Conservation (phyloP, 2,797 vertebrate genomes). For the Ctenopoma kingsleyae region DNA sequence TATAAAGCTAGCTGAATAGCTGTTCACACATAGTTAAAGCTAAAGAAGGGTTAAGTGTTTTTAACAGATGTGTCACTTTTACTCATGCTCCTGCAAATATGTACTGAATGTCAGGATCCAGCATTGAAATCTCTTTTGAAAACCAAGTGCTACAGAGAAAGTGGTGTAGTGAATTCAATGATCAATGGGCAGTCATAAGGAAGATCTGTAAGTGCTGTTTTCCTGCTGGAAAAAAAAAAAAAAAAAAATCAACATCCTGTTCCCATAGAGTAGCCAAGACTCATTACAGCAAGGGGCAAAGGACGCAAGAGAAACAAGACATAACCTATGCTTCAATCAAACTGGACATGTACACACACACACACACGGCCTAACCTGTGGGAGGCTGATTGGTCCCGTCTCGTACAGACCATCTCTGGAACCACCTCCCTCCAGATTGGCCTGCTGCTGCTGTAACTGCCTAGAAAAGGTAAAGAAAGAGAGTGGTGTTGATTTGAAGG, state of each 20-base stretch:
- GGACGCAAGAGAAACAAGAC: background rate
- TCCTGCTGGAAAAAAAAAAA: constrained; percentile 15
- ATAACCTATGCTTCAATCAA: constrained; percentile 2
- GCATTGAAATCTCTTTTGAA: no score
- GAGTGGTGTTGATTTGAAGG: background rate
- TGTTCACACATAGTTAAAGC: no score
- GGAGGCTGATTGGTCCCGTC: constrained; percentile 68
- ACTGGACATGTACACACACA: background rate
- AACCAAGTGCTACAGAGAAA: no score
- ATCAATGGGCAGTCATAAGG: background rate
- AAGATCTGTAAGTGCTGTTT: constrained; percentile 12
- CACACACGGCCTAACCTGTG: constrained; percentile 74
- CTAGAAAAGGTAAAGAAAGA: constrained; percentile 71
- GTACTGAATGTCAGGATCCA: no score
- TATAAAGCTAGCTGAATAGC: no score
- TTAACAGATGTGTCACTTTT: no score
- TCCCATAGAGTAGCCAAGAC: constrained; percentile 29
- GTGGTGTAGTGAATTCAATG: no score
- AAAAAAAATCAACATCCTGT: constrained; percentile 49
- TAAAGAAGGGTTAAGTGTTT: no score
- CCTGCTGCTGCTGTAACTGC: constrained; percentile 91
- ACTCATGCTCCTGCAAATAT: no score
- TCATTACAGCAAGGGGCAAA: background rate
- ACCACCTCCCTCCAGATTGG: constrained; percentile 89
- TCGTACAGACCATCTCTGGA: constrained; percentile 88